Evolutionary conservation across 2,888 invertebrate genomes (phyloP), one percentile per base, ranked within the genome.

Genomic region (Andrena marginata): DNA sequence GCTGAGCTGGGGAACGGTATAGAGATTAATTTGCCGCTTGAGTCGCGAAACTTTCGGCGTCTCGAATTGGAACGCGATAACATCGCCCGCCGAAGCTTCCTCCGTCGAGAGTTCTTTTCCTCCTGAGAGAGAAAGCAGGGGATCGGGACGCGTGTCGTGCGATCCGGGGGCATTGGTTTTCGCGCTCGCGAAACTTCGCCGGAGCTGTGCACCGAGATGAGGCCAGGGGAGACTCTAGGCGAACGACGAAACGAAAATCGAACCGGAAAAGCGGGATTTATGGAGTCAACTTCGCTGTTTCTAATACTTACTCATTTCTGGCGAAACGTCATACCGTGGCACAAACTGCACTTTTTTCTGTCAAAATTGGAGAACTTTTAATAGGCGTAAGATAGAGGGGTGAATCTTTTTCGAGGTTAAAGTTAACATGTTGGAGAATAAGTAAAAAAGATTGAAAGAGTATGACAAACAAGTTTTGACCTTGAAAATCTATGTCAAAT

Each of bases 21-120:
- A 49, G 16, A 51, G 49, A 68, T 75, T 75, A 68, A 75, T 75
- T 48, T 67, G 20, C 26, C n/a, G 10, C 2, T 60, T 5, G 49
- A 48, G 31, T 54, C 35, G 20, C 20, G 51, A 31, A 76, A 70
- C 13, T 76, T 69, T 54, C 31, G 51, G 31, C 63, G 51, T 69
- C 71, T 42, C n/a, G 70, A 48, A 56, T 68, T 63, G 48, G 48
- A n/a, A 56, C 56, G 59, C 48, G 64, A 70, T 64, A 77, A 70
- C 48, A 70, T 77, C 70, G 48, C 56, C 64, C 49, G 42, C 59
- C 29, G 48, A 35, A 77, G 63, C 56, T 70, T 48, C 62, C 62
- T 42, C 26, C 6, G 23, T 4, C 33, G 16, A 35, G 62, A 69
- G 33, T 69, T 31, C 63, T 59, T 64, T 51, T 29, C 48, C 63